Base-by-base conservation (phyloP, 2,888 invertebrate species). In the Troides aeacus region DNA sequence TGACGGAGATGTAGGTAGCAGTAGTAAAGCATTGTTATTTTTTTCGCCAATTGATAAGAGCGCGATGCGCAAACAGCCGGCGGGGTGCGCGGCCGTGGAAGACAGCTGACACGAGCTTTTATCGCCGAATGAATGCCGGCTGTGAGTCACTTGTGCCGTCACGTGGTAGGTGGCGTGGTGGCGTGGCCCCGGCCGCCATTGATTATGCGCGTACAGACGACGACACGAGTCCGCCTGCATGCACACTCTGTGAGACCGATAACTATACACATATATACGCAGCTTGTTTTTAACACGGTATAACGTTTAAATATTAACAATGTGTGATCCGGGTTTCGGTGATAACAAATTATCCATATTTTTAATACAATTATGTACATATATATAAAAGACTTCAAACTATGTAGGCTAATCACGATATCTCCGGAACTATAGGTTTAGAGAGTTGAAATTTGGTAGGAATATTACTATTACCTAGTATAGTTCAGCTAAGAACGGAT, bases 111-210 rank as follows among this genome's bases (percentile, higher is more conserved):
- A 71, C 64, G 60, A 65, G 72, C 76, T 76, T 77, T 79, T 79
- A 79, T 81, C 80, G 74, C 71, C 81, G 79, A 84, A 84, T 84
- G 84, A 81, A 79, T 74, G 78, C 79, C 67, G 67, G 30, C 70
- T 39, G 50, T 72, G 72, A 70, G 57, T 70, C 70, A 70, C 64
- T 62, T 59, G 56, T 42, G 46, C 30, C 46, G 66, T 72, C 72
- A 72, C 72, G 70, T 70, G 68, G 72, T 61, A 42, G 18, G 62
- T 64, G 64, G 72, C 70, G 72, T 69, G 18, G 62, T 64, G 64
- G 72, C 70, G 72, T 69, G 70, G 64, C 57, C 67, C 64, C 67
- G 63, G 66, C 59, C 63, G 66, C 24, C 70, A 64, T 64, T 64
- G 64, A 70, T 67, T 66, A 23, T 63, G 46, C 30, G 62, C 56